Conservation (phyloP, 2,113 vertebrate species). For the Oreochromis aureus region DNA sequence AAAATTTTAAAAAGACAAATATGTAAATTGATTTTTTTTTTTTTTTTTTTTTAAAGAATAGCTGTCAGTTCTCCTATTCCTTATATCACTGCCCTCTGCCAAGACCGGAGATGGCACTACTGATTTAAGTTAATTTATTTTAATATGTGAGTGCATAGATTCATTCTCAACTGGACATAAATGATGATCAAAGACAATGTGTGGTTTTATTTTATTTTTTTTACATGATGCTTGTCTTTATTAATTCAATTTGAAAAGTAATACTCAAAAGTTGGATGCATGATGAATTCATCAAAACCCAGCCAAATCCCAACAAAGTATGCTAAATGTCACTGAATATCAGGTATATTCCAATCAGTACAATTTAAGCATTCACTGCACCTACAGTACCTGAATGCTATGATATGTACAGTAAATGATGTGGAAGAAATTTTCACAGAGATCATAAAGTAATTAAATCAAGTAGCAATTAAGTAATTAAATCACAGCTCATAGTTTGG, state of each 20-base stretch:
- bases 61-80: not conserved
- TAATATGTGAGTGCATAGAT: not conserved
- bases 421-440: not conserved
- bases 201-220: not conserved
- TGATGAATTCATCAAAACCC: not conserved
- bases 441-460: not conserved
- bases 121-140: not conserved
- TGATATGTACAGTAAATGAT: rapidly evolving
- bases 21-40: not conserved
- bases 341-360: not conserved
- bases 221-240: not conserved
- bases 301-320: not conserved
- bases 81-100: not conserved
- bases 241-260: not conserved
- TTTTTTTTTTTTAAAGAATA: not conserved
- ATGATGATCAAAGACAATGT: not conserved
- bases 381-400: not conserved
- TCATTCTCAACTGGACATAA: not conserved
- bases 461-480: not conserved
- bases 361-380: not conserved
- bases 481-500: not conserved
- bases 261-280: not conserved
- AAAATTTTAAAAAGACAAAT: not conserved
- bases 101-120: not conserved
- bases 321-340: not conserved